Evolutionary conservation across 2,797 vertebrate species (phyloP), one percentile per base, ranked within the genome.

Genomic region (Amphiprion clarkii): DNA sequence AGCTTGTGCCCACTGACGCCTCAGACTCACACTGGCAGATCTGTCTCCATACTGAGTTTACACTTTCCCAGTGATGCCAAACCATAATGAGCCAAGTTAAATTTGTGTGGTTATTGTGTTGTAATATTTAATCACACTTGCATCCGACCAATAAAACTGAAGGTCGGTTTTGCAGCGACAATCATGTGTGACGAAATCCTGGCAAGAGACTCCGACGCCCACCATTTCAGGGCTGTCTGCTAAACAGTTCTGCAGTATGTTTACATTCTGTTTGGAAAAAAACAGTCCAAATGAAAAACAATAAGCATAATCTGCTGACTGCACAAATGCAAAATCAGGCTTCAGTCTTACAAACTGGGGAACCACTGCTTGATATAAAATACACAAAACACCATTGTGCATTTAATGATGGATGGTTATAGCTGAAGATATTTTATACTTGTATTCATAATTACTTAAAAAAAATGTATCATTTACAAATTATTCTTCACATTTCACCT

Each of bases 71-170:
- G 36, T 10, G 19, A 60, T 23, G 72, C 87, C 86, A 90, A 84
- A 85, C 83, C 83, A 83, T 63, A 88, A 86, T 73, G 76, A 85
- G 79, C 31, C 0, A 71, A 52, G 23, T 72, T 77, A 82, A 61
- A 82, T 76, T 3, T 40, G 62, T 56, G 83, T n/a, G 79, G 86
- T 81, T 59, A 49, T 61, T 48, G 58, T 88, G 81, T 79, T 78
- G 73, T 80, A 83, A 82, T 81, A 75, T 67, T 81, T 73, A 72
- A 83, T 82, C 62, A 51, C 33, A 1, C 40, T 85, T 75, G 62
- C 40, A 14, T 74, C 69, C 29, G 19, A 73, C 48, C 70, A 76
- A 56, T 75, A 60, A 81, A 81, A 80, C 3, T 54, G 17, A 64
- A 67, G 49, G 31, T 27, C 40, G 63, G 63, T 73, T 82, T 21